Base-by-base conservation (phyloP, 2,797 vertebrate genomes). In the Phyllotis vaccarum region DNA sequence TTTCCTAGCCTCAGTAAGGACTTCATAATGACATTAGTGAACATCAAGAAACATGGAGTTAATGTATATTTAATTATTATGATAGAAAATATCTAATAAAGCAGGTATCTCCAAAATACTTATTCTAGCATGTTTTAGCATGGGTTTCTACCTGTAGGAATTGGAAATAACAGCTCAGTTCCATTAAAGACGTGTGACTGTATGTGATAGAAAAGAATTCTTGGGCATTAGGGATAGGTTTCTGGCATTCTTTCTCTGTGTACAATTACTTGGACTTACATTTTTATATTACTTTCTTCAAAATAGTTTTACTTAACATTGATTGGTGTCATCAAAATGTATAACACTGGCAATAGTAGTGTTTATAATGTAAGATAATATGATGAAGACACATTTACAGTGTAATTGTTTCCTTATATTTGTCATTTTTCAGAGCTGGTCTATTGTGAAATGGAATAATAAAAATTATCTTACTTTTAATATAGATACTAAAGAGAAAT, bases 381-480 rank as follows among this genome's bases (percentile, higher is more conserved):
- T 80, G n/a, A 46, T 64, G 34, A 24, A 49, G 54, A 17, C 34
- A 60, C 2, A 70, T 12, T 54, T 75, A 85, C 0, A 21, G 16
- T 29, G 1, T 68, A 37, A 93, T 87, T 82, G 78, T 64, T 93
- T 62, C 17, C 88, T 93, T 86, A 82, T 3, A 58, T 49, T 93
- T 74, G 27, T 76, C 24, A 12, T 83, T 94, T 89, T 64, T 49
- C 21, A 79, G 82, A 90, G 87, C 79, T 86, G 93, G 3, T 40
- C 86, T 95, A 9, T 79, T 87, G n/a, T 89, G 40, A 96, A 86
- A 87, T 52, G 70, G 19, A 93, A 87, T 76, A 74, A 40, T 95
- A 70, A 87, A 91, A 92, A 66, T 79, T 19, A 70, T 86, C 95
- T 87, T 86, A 68, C 24, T 82, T 58, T 62, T 37, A 60, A 66